Percentiles rank a stretch among this genome's conserved stretches.
phyloP scores from a whole-genome alignment of 53 echinoderm and acorn worm genomes.

The Stichopus horrens region DNA sequence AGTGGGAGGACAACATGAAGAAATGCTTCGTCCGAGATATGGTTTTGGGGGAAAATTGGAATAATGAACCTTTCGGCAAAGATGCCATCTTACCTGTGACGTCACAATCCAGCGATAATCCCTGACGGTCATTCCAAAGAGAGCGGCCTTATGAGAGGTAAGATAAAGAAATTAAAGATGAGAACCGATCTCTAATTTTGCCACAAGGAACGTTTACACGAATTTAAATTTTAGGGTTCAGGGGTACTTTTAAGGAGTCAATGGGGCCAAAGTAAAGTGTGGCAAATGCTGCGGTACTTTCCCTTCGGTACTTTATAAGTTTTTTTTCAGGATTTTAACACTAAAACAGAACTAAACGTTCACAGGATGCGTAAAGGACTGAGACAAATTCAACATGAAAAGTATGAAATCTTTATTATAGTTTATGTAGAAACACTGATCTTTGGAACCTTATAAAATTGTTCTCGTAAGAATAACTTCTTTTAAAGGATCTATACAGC shows the following conservation, averaged over 20 bases:
- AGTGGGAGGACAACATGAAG: neutral
- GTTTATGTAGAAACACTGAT: too few species aligned
- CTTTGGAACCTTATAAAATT: too few species aligned
- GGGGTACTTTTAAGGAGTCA: constrained; percentile 10
- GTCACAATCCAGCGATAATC: constrained; percentile 90
- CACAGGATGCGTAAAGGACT: too few species aligned
- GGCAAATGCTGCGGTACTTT: neutral
- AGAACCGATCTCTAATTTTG: neutral
- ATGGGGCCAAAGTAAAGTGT: constrained; percentile 31
- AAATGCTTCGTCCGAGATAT: neutral
- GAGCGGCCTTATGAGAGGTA: constrained; percentile 65
- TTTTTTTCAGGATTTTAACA: neutral
- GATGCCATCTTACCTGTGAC: constrained; percentile 70
- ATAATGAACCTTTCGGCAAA: constrained; percentile 25
- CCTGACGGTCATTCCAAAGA: constrained; percentile 85
- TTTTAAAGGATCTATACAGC: too few species aligned
- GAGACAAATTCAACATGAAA: too few species aligned
- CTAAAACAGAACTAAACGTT: neutral
- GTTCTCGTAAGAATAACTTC: too few species aligned
- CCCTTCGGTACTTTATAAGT: too few species aligned
- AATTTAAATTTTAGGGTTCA: constrained; percentile 3
- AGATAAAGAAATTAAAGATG: constrained; percentile 11
- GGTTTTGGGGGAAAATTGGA: constrained; percentile 15
- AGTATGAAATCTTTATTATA: too few species aligned
- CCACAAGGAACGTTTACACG: neutral